Evolutionary conservation across 23 tunicate genomes (phyloP), one percentile per base, ranked within the genome.

Genomic region (Styela plicata): DNA sequence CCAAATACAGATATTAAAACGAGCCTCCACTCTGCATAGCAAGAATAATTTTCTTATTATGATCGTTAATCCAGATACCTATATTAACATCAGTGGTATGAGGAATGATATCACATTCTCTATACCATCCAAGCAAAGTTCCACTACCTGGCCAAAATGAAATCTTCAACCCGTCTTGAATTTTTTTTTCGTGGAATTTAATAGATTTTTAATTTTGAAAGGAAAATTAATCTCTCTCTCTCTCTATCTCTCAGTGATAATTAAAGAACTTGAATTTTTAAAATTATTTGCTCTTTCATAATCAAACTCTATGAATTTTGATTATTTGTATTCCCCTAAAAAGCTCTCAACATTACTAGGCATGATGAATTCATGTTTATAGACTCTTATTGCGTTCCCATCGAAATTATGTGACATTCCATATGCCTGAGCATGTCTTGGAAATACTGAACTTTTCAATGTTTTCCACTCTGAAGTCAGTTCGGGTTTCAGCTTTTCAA

Each of bases 401-500:
- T 79, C 74, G 52, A 91, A 82, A 16, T 80, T 73, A 25, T 65
- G 62, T 0, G 89, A 77, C 57, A 63, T 80, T 34, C 86, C 97
- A 78, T 83, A 81, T 3, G 87, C 97, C 83, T 91, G 97, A 66
- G 86, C 87, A 83, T 91, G 82, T 70, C 80, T 77, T 20, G 90
- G 97, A 86, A 91, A 91, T 52, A 83, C 80, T 62, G 97, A 85
- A 61, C 90, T 90, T 2, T 86, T 81, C 87, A 91, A 77, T 19
- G 87, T 86, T 18, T 77, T 83, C 97, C 97, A 91, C 1, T 85
- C 87, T 35, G 36, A 85, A 30, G 85, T 63, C 20, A 91, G 53
- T 24, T 83, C 84, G 1, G 86, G 90, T 29, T 89, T 74, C 0
- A 91, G 86, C 33, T 68, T 82, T 76, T 82, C 52, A 31, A 86